A percentile compares a stretch with the other conserved stretches of the same genome.
Conservation (phyloP, 2,797 vertebrate genomes). For the Austrolebias charrua region DNA sequence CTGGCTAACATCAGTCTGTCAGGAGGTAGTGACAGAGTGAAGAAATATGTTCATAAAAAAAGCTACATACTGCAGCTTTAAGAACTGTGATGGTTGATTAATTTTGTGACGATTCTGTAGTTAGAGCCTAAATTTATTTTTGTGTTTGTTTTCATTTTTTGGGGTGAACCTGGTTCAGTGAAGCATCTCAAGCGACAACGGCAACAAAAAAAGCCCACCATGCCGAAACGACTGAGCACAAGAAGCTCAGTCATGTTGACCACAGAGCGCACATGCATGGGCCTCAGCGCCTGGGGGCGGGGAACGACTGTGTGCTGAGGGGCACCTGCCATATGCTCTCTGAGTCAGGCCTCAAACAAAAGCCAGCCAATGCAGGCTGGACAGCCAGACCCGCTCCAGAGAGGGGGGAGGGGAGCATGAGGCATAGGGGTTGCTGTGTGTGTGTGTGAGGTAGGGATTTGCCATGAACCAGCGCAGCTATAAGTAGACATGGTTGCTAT, state of each 20-base stretch:
- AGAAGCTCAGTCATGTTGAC: constrained; percentile 41
- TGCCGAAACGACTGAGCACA: constrained; percentile 24
- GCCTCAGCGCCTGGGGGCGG: constrained; percentile 58
- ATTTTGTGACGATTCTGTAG: constrained; percentile 8
- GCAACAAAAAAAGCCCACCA: constrained; percentile 51
- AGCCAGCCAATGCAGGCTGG: constrained; percentile 72
- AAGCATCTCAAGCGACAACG: background rate
- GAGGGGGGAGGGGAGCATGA: constrained; percentile 65
- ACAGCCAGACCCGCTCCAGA: constrained; percentile 57
- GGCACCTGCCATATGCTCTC: constrained; percentile 83
- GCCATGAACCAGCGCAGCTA: constrained; percentile 42
- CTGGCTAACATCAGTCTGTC: too few relatives aligned
- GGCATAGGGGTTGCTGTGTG: constrained; percentile 49
- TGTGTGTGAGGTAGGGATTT: constrained; percentile 32
- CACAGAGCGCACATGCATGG: constrained; percentile 37
- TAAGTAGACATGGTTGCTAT: constrained; percentile 50
- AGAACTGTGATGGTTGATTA: background rate
- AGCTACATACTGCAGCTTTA: too few relatives aligned
- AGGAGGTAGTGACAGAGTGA: too few relatives aligned
- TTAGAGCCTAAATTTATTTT: constrained; percentile 14
- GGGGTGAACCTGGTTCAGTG: constrained; percentile 14
- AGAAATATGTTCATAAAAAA: too few relatives aligned
- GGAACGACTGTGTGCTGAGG: constrained; percentile 72
- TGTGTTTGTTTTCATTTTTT: background rate
- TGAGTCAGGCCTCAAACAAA: constrained; percentile 78